Evolutionary conservation across 2,797 vertebrate species (phyloP).

Genomic region (Eospalax fontanierii): DNA sequence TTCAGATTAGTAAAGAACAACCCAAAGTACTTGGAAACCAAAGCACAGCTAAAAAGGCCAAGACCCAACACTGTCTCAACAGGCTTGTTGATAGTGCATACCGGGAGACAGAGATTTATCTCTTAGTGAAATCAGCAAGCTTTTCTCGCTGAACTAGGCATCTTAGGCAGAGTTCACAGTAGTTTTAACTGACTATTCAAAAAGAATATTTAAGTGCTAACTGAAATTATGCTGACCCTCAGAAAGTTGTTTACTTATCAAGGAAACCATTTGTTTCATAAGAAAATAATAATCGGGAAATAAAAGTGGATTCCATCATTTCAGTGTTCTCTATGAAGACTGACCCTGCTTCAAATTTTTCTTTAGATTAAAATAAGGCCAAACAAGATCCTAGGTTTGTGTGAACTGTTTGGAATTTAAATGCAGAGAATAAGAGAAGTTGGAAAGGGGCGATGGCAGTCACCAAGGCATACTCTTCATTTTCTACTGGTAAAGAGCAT

Average conservation of each 20-base stretch:
- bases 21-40: conserved; percentile 86
- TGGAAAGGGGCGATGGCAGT: background rate
- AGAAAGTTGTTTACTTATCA: conserved; percentile 76
- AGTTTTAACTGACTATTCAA: conserved; percentile 67
- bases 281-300: conserved; percentile 56
- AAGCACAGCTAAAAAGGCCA: conserved; percentile 84
- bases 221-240: conserved; percentile 81
- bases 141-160: conserved; percentile 85
- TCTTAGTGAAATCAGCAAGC: conserved; percentile 86
- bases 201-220: conserved; percentile 81
- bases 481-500: background rate
- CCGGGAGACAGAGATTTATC: conserved; percentile 86
- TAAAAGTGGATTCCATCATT: conserved; percentile 12
- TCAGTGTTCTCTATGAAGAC: background rate
- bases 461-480: background rate
- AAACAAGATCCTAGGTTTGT: background rate
- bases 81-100: conserved; percentile 85
- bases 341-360: background rate
- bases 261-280: conserved; percentile 47
- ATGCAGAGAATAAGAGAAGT: background rate
- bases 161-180: conserved; percentile 64
- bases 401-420: conserved; percentile 33
- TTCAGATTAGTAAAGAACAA: conserved; percentile 89
- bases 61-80: conserved; percentile 81
- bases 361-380: background rate